phyloP scores from a whole-genome alignment of 2,888 invertebrate species.

The Nymphalis c-album region DNA sequence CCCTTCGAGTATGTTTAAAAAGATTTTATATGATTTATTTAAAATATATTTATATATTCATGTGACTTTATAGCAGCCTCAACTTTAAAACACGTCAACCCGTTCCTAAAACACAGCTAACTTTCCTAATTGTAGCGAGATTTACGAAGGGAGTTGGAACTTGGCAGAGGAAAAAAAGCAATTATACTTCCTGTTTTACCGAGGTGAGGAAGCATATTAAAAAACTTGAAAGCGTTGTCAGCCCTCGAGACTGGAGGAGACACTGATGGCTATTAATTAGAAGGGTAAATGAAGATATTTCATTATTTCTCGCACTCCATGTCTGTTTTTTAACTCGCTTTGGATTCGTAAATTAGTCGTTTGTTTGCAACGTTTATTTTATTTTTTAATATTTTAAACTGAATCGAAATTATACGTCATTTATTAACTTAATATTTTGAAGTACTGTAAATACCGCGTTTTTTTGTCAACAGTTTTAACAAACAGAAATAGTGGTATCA shows the following conservation, averaged over 20 bases:
- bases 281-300: conserved; percentile 78
- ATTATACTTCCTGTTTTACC: conserved; percentile 75
- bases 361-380: conserved; percentile 7
- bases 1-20: no score
- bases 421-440: background rate
- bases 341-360: conserved; percentile 20
- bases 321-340: conserved; percentile 44
- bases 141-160: conserved; percentile 62
- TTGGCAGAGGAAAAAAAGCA: conserved; percentile 71
- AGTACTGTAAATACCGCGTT: background rate
- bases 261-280: conserved; percentile 81
- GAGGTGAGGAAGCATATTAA: conserved; percentile 81
- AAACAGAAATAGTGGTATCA: no score
- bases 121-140: conserved; percentile 66
- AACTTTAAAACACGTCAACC: conserved; percentile 33
- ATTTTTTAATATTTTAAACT: background rate
- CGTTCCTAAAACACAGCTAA: conserved; percentile 39
- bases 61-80: conserved; percentile 1
- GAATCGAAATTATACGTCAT: background rate
- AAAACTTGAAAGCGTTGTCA: conserved; percentile 78
- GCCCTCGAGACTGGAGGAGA: conserved; percentile 75
- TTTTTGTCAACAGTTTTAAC: no score
- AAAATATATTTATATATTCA: background rate
- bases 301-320: conserved; percentile 69
- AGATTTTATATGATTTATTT: no score